These are phyloP conservation scores for Ramazzottius varieornatus DNA, from an alignment of 2,888 invertebrate genomes.

Conservation along the genomic window DNA sequence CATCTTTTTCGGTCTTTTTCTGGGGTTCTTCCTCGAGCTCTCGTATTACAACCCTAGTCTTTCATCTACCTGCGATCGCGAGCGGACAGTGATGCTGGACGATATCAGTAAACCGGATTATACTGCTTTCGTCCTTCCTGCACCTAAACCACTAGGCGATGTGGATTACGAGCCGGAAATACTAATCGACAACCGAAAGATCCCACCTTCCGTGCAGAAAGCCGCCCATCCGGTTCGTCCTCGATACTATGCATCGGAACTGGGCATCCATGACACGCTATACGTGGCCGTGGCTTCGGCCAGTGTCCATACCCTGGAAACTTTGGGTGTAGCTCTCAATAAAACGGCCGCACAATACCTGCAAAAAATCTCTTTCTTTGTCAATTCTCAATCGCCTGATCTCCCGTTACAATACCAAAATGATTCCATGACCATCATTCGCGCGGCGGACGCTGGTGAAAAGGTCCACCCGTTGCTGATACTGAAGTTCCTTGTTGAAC, in stretches of 20 bases:
- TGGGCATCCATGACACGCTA: conserved; percentile 65
- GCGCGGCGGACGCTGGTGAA: conserved; percentile 50
- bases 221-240: conserved; percentile 34
- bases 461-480: conserved; percentile 58
- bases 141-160: background rate
- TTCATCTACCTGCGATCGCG: too few relatives aligned
- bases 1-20: background rate
- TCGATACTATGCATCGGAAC: conserved; percentile 73
- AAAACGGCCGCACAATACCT: conserved; percentile 56
- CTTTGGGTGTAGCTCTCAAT: conserved; percentile 55
- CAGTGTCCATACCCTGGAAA: conserved; percentile 28
- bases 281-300: conserved; percentile 55
- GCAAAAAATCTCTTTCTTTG: conserved; percentile 55
- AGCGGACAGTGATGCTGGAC: background rate
- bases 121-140: background rate
- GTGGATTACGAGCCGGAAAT: background rate
- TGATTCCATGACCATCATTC: conserved; percentile 34
- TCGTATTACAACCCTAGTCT: background rate
- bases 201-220: background rate
- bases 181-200: background rate
- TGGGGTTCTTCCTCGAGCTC: background rate
- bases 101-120: too few relatives aligned
- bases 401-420: background rate
- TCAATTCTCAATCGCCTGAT: conserved; percentile 17
- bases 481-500: conserved; percentile 63